A percentile compares a stretch with the other conserved stretches of the same genome.
These are phyloP conservation scores for Scopus umbretta DNA, from an alignment of 2,113 vertebrate genomes.

Conservation along the genomic window DNA sequence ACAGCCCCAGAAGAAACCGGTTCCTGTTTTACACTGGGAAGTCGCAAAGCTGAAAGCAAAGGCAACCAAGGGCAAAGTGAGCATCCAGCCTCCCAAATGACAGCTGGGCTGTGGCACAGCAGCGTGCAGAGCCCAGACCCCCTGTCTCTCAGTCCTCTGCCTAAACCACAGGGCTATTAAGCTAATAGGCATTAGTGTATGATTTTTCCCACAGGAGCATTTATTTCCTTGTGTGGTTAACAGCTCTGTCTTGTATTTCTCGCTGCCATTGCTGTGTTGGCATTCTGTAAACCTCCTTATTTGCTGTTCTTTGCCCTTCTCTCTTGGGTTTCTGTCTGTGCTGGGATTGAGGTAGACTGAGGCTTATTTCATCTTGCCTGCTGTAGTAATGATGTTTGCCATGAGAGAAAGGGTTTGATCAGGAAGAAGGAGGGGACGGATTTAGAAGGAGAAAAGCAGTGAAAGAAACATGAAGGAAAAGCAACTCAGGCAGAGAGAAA, in stretches of 20 bases:
- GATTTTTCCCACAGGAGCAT: constrained; percentile 61
- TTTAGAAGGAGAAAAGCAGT: not conserved
- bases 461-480: constrained; percentile 7
- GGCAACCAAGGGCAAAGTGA: not conserved
- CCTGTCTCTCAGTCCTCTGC: constrained; percentile 9
- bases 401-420: not conserved
- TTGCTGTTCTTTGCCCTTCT: constrained; percentile 36
- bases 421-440: not conserved
- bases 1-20: not conserved
- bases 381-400: constrained; percentile 33
- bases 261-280: constrained; percentile 38
- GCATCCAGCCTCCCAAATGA: not conserved
- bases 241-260: constrained; percentile 59
- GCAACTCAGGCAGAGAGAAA: not conserved
- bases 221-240: constrained; percentile 65
- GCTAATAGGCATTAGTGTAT: constrained; percentile 71
- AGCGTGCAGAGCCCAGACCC: not conserved
- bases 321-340: constrained; percentile 42
- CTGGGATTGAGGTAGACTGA: not conserved
- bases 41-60: not conserved
- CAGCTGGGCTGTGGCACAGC: not conserved
- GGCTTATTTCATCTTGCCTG: not conserved
- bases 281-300: constrained; percentile 42
- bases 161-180: constrained; percentile 63
- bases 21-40: not conserved